A percentile compares a stretch with the other conserved stretches of the same genome.
Conservation (phyloP, 2,113 vertebrate genomes). For the Colistium nudipinnis region DNA sequence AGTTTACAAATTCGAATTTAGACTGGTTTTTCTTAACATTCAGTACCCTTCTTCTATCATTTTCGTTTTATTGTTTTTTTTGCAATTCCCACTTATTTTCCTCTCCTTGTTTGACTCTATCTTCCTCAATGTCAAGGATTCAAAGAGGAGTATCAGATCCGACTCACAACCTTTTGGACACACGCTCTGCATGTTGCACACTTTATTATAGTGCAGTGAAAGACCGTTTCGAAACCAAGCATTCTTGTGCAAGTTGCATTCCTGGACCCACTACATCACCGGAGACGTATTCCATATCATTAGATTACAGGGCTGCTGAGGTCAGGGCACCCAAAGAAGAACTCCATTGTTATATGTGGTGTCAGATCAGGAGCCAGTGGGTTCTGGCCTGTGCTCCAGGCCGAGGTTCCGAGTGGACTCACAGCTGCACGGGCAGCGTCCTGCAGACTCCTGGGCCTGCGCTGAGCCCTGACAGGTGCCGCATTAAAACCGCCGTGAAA, state of each 20-base stretch:
- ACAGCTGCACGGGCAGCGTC: constrained; percentile 70
- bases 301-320: constrained; percentile 66
- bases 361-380: constrained; percentile 63
- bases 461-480: constrained; percentile 78
- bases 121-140: not conserved
- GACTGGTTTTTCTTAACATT: constrained; percentile 38
- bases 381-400: constrained; percentile 40
- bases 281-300: constrained; percentile 70
- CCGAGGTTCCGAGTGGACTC: constrained; percentile 59
- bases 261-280: constrained; percentile 55
- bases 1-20: constrained; percentile 66
- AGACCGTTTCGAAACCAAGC: constrained; percentile 39
- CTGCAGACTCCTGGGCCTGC: constrained; percentile 56
- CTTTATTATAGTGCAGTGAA: constrained; percentile 15
- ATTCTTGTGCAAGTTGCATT: constrained; percentile 64
- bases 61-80: constrained; percentile 2
- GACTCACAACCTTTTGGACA: constrained; percentile 12
- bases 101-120: too few species aligned
- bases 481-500: constrained; percentile 65
- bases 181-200: constrained; percentile 28
- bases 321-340: constrained; percentile 59
- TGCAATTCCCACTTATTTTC: not conserved
- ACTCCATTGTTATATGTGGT: constrained; percentile 64
- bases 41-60: constrained; percentile 24
- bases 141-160: not conserved